Evolutionary conservation across 2,888 invertebrate genomes (phyloP).

Genomic region (Eupithecia dodoneata): DNA sequence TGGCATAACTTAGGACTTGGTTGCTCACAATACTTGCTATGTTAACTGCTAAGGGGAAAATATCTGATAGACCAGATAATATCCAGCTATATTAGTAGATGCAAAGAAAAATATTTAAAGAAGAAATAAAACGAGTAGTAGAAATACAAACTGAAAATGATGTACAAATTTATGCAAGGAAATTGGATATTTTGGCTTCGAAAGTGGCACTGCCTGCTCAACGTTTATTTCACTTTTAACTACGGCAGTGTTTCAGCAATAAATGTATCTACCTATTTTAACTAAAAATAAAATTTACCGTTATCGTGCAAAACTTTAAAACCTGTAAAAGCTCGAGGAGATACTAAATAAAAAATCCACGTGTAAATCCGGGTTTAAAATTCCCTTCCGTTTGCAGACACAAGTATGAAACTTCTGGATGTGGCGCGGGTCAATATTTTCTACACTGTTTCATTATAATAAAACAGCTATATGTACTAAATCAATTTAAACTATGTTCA

Average conservation of each 20-base stretch:
- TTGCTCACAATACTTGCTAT: neutral
- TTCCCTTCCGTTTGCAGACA: neutral
- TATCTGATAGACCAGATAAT: neutral
- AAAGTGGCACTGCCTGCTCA: neutral
- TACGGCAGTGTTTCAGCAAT: neutral
- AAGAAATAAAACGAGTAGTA: neutral
- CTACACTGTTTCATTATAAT: neutral
- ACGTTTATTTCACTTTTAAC: neutral
- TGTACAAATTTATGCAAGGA: neutral
- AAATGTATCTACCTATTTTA: neutral
- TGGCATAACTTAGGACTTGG: constrained; percentile 1
- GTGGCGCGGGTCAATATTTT: neutral
- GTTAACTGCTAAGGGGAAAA: neutral
- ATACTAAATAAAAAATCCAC: neutral
- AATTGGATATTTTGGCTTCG: neutral
- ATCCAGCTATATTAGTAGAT: neutral
- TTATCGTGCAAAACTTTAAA: neutral
- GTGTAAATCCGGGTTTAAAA: neutral
- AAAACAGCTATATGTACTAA: neutral
- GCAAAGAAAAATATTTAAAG: neutral
- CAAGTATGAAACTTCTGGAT: neutral
- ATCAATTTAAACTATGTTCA: neutral
- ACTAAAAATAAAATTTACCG: neutral
- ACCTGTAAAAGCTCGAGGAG: neutral
- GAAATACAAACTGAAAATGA: neutral